A percentile compares a stretch with the other conserved stretches of the same genome.
These are phyloP conservation scores for Lithophane semibrunnea DNA, from an alignment of 2,888 invertebrate species.

Conservation along the genomic window DNA sequence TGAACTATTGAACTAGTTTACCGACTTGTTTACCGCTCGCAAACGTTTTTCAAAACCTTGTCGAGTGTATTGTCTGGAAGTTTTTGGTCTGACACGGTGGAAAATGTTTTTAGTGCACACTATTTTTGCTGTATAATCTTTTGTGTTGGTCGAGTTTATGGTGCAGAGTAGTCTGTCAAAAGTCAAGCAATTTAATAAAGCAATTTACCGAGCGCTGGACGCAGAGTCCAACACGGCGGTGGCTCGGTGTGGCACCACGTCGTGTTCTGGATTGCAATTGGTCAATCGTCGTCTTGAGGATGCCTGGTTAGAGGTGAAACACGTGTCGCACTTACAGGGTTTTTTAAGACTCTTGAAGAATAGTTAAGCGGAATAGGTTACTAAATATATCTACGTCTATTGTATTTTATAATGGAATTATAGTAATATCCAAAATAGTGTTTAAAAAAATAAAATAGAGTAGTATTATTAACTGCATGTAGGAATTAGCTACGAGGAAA, in stretches of 20 bases:
- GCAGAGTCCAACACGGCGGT: no score
- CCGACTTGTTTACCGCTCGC: constrained; percentile 37
- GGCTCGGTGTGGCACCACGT: no score
- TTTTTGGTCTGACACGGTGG: not conserved
- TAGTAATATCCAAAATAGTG: no score
- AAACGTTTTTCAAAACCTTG: constrained; percentile 43
- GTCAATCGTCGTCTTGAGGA: no score
- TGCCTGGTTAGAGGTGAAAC: no score
- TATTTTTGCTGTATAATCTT: not conserved
- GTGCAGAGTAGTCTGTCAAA: not conserved
- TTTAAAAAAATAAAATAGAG: not conserved
- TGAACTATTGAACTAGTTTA: constrained; percentile 55
- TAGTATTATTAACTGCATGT: not conserved
- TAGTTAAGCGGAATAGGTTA: no score
- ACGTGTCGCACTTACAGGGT: no score
- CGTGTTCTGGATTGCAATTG: no score
- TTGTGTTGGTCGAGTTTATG: not conserved
- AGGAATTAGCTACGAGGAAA: not conserved
- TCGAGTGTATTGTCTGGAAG: constrained; percentile 18
- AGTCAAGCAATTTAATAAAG: not conserved
- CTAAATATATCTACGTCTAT: no score
- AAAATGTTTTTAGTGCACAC: constrained; percentile 2
- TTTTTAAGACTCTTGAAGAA: no score
- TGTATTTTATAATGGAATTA: no score
- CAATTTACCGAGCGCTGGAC: no score